Conservation (phyloP, 53 echinoderm and acorn worm genomes). For the Holothuria scabra region DNA sequence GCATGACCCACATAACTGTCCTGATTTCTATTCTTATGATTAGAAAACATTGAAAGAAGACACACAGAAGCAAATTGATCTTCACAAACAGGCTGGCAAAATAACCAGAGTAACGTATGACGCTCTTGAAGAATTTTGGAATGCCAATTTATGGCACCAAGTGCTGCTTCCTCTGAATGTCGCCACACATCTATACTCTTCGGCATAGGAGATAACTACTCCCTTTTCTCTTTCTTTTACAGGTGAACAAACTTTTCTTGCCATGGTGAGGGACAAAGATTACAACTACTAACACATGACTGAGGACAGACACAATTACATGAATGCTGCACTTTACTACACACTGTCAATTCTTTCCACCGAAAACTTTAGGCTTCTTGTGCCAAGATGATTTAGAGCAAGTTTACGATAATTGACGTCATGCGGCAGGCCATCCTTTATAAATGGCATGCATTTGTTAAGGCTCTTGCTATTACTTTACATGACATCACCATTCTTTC, state of each 20-base stretch:
- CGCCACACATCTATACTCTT: neutral
- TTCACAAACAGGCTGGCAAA: conserved; percentile 37
- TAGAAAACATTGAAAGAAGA: neutral
- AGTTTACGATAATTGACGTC: conserved; percentile 45
- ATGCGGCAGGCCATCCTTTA: conserved; percentile 24
- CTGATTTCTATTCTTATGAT: conserved; percentile 17
- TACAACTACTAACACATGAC: conserved; percentile 10
- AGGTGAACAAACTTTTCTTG: conserved; percentile 44
- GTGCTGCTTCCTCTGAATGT: neutral
- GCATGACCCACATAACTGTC: conserved; percentile 44
- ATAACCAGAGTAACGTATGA: conserved; percentile 21
- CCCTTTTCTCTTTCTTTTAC: neutral
- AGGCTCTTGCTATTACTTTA: conserved; percentile 26
- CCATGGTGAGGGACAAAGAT: conserved; percentile 2
- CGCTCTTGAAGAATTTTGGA: conserved; percentile 35
- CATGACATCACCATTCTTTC: conserved; percentile 16
- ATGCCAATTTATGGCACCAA: conserved; percentile 36
- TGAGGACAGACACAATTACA: conserved; percentile 31
- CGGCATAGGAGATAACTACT: neutral
- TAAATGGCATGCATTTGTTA: conserved; percentile 10
- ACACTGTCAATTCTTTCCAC: conserved; percentile 42
- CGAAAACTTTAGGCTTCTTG: conserved; percentile 41
- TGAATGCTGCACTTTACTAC: conserved; percentile 36
- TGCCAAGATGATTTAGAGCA: conserved; percentile 36
- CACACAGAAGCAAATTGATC: conserved; percentile 31